Conservation (phyloP, 2,797 vertebrate species). For the Acanthurus tractus region DNA sequence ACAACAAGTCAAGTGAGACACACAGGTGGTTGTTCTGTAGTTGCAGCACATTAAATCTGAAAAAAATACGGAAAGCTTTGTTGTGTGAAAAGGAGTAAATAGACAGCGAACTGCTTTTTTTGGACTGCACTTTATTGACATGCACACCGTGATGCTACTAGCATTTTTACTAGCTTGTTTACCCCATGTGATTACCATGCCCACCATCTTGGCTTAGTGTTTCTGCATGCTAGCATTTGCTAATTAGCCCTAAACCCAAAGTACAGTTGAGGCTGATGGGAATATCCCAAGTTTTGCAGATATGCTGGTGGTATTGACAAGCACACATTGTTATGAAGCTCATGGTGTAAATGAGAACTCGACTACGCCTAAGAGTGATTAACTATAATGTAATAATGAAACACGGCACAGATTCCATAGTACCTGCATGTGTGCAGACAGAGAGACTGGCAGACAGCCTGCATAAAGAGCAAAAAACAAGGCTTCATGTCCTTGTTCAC, state of each 20-base stretch:
- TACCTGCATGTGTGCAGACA: constrained; percentile 13
- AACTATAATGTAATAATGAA: constrained; percentile 30
- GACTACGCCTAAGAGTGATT: constrained; percentile 11
- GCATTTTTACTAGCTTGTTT: not conserved
- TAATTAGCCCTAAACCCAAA: not conserved
- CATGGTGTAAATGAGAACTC: not conserved
- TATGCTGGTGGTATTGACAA: not conserved
- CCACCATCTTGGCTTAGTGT: not conserved
- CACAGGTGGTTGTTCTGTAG: not conserved
- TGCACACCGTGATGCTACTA: too few relatives aligned
- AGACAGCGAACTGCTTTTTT: not conserved
- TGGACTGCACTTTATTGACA: too few relatives aligned
- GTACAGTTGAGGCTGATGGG: not conserved
- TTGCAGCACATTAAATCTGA: not conserved
- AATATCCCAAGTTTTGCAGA: not conserved
- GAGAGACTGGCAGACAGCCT: constrained; percentile 42
- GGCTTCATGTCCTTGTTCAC: constrained; percentile 56
- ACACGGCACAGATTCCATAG: constrained; percentile 4
- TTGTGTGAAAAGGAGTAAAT: not conserved
- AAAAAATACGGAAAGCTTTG: not conserved
- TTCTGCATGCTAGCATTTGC: not conserved
- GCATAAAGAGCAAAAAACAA: constrained; percentile 39
- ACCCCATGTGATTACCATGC: not conserved
- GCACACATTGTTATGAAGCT: not conserved
- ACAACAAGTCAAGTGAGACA: not conserved